Base-by-base conservation (phyloP, 2,888 invertebrate species). In the Cantharis rufa region DNA sequence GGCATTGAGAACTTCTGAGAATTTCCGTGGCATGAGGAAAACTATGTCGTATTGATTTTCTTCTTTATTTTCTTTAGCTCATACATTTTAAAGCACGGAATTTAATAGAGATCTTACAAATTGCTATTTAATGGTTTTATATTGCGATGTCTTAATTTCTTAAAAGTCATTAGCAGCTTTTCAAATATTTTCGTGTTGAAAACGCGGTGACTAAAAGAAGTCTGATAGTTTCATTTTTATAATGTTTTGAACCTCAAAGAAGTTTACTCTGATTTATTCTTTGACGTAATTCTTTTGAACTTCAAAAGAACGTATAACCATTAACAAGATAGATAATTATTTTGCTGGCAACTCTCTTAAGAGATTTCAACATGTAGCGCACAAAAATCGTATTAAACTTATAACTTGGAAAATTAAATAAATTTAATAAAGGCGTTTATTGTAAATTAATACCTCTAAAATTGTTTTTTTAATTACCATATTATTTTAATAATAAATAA, bases 271-370 rank as follows among this genome's bases (percentile, higher is more conserved):
- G 75, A 78, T 75, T 74, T 72, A 78, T 69, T 72, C 72, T 74
- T 75, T 78, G 77, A 75, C 74, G 74, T 70, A 27, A 78, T 71
- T 78, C 75, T 78, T 77, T 75, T 75, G 77, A 75, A 75, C 63
- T 28, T 75, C 63, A 71, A 63, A 74, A 69, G 73, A 68, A 63
- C 69, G 69, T 74, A 69, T 48, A 68, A 69, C 73, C 73, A 77
- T 77, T 74, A 74, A 71, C 74, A 69, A 76, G 64, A 76, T 76
- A 70, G 70, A 69, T 62, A 71, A 74, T 74, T 70, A 74, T 75
- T 75, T 66, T 73, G 16, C 68, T 77, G 15, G 61, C 24, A 15
- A 63, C 70, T 21, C 69, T 69, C 69, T 69, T 70, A 76, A 76
- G 64, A 66, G 64, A 66, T 66, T 66, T 66, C 64, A 21, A 66